Evolutionary conservation across 1,140 invertebrate genomes (phyloP).

Genomic region (Leptinotarsa lineolata): DNA sequence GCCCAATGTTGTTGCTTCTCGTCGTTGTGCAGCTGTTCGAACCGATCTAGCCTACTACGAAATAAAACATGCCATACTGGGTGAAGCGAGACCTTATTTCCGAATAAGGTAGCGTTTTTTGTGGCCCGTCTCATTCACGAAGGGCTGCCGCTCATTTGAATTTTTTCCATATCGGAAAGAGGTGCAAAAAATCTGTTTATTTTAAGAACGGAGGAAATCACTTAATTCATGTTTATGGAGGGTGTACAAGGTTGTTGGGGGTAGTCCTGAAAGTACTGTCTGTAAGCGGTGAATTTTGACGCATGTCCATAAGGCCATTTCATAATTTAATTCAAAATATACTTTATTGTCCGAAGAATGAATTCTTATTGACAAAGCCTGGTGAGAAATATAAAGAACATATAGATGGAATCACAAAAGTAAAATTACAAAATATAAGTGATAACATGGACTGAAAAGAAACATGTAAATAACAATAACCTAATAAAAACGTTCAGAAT

Average conservation of each 20-base stretch:
- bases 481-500: too few relatives aligned
- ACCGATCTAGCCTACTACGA: not conserved
- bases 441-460: too few relatives aligned
- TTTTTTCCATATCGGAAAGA: not conserved
- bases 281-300: too few relatives aligned
- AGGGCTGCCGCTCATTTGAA: slow-evolving; percentile 1
- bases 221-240: not conserved
- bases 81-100: not conserved
- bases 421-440: too few relatives aligned
- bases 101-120: slow-evolving; percentile 1
- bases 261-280: too few relatives aligned
- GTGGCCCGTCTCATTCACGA: not conserved
- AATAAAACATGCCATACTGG: not conserved
- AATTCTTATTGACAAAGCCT: too few relatives aligned
- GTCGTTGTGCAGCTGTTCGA: not conserved
- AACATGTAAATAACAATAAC: too few relatives aligned
- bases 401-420: too few relatives aligned
- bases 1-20: not conserved
- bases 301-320: too few relatives aligned
- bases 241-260: not conserved
- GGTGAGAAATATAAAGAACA: too few relatives aligned
- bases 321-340: too few relatives aligned
- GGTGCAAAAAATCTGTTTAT: not conserved
- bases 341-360: too few relatives aligned
- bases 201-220: slow-evolving; percentile 1